Percentiles rank a stretch among this genome's conserved stretches.
Conservation (phyloP, 1,140 invertebrate genomes). For the Berghia stephanieae region DNA sequence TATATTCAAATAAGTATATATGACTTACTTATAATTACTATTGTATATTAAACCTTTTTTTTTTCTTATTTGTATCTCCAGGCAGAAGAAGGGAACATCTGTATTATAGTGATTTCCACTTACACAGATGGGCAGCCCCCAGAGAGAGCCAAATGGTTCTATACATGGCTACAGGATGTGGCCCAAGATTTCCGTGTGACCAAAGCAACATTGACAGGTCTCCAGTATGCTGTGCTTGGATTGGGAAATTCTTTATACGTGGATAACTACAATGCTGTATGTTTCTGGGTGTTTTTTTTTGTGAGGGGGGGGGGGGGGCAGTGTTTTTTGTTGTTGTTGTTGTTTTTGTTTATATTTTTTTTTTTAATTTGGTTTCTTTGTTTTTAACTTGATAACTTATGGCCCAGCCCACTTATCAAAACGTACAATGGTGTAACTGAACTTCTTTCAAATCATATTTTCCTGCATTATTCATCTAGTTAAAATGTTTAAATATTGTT, state of each 20-base stretch:
- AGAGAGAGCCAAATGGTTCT: constrained; percentile 70
- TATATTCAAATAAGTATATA: neutral
- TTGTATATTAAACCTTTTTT: neutral
- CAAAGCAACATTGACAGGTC: constrained; percentile 67
- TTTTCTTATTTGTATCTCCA: constrained; percentile 26
- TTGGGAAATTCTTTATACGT: constrained; percentile 72
- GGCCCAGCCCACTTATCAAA: no score
- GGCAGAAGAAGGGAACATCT: constrained; percentile 44
- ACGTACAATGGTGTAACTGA: no score
- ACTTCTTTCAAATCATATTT: no score
- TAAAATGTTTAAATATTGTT: neutral
- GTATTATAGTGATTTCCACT: constrained; percentile 72
- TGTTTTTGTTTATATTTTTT: no score
- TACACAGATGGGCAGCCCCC: constrained; percentile 72
- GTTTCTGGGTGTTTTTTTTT: constrained; percentile 57
- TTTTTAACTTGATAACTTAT: no score
- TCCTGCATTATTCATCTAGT: neutral
- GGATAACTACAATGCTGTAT: constrained; percentile 70
- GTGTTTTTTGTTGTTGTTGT: no score
- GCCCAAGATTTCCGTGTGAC: constrained; percentile 72
- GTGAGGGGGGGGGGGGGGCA: no score
- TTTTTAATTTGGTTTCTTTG: no score
- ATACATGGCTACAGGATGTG: constrained; percentile 71
- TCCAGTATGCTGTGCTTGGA: constrained; percentile 72
- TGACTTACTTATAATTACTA: no score